phyloP scores from a whole-genome alignment of 2,888 invertebrate genomes.

The Papilio gigon region DNA sequence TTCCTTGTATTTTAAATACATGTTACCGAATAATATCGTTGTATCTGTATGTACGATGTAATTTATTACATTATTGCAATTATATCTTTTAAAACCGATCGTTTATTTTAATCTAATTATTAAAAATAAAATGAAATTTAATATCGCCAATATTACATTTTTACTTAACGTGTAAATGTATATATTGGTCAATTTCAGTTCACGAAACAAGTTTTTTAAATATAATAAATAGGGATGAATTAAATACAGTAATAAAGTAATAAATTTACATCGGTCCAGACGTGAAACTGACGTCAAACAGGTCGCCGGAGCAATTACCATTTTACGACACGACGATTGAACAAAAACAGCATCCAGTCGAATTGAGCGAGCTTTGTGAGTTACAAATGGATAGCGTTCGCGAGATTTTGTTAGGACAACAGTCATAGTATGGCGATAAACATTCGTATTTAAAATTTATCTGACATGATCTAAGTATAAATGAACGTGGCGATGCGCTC shows the following conservation, averaged over 20 bases:
- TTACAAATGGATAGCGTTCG: not conserved
- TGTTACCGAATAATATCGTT: not conserved
- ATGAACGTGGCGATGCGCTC: conserved; percentile 44
- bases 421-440: conserved; percentile 5
- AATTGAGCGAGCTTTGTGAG: conserved; percentile 33
- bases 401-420: conserved; percentile 34
- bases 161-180: not conserved
- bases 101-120: not conserved
- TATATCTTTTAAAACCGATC: not conserved
- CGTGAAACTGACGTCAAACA: conserved; percentile 64
- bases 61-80: not conserved
- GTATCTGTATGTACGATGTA: not conserved
- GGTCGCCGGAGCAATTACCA: conserved; percentile 62
- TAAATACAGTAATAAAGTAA: conserved; percentile 49
- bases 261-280: conserved; percentile 61
- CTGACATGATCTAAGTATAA: conserved; percentile 47
- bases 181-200: conserved; percentile 1
- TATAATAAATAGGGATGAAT: conserved; percentile 16
- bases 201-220: not conserved
- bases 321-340: conserved; percentile 60
- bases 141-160: conserved; percentile 9
- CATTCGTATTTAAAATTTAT: conserved; percentile 35
- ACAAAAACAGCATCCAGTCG: conserved; percentile 55
- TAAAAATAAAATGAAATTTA: not conserved
- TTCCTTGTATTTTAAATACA: conserved; percentile 1